Evolutionary conservation across 2,113 vertebrate genomes (phyloP).

Genomic region (Gasterosteus nipponicus): DNA sequence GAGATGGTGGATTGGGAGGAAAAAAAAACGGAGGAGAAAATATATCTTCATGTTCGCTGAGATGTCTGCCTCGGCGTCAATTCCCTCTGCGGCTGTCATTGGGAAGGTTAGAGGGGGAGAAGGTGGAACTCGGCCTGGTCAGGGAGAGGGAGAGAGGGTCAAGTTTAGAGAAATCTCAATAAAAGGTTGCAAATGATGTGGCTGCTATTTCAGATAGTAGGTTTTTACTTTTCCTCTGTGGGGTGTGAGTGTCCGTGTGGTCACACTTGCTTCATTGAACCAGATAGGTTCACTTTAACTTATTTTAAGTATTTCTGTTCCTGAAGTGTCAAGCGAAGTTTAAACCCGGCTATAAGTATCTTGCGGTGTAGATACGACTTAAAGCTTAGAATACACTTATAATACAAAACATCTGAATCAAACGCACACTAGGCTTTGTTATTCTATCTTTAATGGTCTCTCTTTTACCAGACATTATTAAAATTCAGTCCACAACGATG

Average conservation of each 20-base stretch:
- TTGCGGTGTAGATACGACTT: not conserved
- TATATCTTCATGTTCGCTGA: conserved; percentile 82
- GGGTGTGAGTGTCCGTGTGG: conserved; percentile 26
- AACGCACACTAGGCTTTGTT: not conserved
- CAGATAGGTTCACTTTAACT: conserved; percentile 16
- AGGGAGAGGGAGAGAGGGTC: conserved; percentile 48
- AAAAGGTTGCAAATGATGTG: conserved; percentile 60
- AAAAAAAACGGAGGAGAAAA: conserved; percentile 75
- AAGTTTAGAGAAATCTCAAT: conserved; percentile 54
- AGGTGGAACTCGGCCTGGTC: conserved; percentile 58
- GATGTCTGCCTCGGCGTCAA: conserved; percentile 81
- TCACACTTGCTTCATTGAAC: conserved; percentile 41
- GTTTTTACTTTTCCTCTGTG: conserved; percentile 45
- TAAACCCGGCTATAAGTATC: not conserved
- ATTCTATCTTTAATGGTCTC: not conserved
- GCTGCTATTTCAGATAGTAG: conserved; percentile 59
- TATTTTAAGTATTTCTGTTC: conserved; percentile 16
- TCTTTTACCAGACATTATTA: not conserved
- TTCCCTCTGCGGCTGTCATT: conserved; percentile 83
- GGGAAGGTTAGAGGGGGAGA: conserved; percentile 81
- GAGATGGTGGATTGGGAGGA: conserved; percentile 61
- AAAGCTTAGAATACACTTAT: not conserved
- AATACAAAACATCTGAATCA: conserved; percentile 3
- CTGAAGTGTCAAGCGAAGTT: not conserved
- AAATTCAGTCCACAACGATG: conserved; percentile 14